phyloP scores from a whole-genome alignment of 2,888 invertebrate genomes.

The Brachycybe producta region DNA sequence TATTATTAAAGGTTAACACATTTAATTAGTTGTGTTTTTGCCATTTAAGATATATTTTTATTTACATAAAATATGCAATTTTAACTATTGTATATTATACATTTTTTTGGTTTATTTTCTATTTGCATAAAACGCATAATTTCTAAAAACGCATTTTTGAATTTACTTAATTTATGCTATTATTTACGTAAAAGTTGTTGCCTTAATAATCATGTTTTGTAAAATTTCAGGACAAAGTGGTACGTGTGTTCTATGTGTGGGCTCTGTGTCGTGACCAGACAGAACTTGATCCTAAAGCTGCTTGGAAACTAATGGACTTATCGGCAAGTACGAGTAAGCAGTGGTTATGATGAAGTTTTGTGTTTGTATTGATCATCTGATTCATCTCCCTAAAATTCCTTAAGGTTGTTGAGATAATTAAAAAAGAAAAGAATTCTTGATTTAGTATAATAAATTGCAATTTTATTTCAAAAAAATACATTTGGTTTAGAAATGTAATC shows the following conservation, averaged over 20 bases:
- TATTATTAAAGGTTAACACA: no score
- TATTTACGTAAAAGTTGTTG: no score
- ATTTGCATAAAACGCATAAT: no score
- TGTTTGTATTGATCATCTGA: background rate
- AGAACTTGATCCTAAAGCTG: constrained; percentile 85
- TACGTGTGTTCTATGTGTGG: constrained; percentile 94
- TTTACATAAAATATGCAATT: no score
- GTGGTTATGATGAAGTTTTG: constrained; percentile 27
- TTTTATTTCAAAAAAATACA: background rate
- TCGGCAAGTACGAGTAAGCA: constrained; percentile 77
- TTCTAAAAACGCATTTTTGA: no score
- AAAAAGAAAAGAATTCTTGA: background rate
- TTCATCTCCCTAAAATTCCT: no score
- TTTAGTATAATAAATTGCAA: background rate
- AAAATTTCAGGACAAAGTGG: constrained; percentile 61
- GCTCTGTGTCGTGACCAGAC: constrained; percentile 89
- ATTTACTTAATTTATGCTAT: no score
- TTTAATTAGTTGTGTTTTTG: constrained; percentile 6
- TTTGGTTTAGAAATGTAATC: background rate
- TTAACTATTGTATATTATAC: no score
- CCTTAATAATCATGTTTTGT: no score
- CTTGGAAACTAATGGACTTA: constrained; percentile 88
- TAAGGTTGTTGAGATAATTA: background rate
- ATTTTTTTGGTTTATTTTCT: no score
- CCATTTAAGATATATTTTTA: background rate